Evolutionary conservation across 2,797 vertebrate species (phyloP), one percentile per base, ranked within the genome.

Genomic region (Acipenser ruthenus): DNA sequence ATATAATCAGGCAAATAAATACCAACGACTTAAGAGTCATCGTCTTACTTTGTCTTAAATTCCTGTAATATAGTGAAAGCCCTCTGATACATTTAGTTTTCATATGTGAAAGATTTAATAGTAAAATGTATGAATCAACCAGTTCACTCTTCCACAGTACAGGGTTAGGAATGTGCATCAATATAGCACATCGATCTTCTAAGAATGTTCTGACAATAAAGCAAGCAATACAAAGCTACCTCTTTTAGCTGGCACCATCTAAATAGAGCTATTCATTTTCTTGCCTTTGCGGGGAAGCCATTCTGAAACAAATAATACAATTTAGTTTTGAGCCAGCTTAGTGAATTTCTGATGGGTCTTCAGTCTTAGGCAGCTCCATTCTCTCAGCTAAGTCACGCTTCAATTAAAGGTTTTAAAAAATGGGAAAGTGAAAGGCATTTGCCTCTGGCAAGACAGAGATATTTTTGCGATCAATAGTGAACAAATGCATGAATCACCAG

Each of bases 341-440:
- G 77, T 78, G 18, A 68, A 67, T 78, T 82, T 72, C 13, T 77
- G 77, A 79, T 81, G 78, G 12, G 67, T 79, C 79, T 76, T 84
- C 77, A 71, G 77, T 66, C 77, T 71, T 73, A 78, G 71, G 66
- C 18, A 63, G 67, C 80, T 78, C 73, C 70, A 50, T 77, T 80
- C 77, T 80, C 83, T 82, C 81, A 84, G 84, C 83, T 83, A 87
- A 75, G 10, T 77, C 74, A 73, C 83, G 83, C 83, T 86, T 75
- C 82, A 62, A 62, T 62, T 62, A 62, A 23, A 23, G 10, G 15
- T 62, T 37, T 37, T 37, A 62, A 62, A 62, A 62, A 8, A 62
- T 62, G 18, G 47, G 47, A 62, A 18, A 23, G 47, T 47, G 6
- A 37, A 37, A 62, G 18, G 18, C 60, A 37, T 62, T 62, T 37